Conservation (phyloP, 2,797 vertebrate species). For the Smutsia temminckii region DNA sequence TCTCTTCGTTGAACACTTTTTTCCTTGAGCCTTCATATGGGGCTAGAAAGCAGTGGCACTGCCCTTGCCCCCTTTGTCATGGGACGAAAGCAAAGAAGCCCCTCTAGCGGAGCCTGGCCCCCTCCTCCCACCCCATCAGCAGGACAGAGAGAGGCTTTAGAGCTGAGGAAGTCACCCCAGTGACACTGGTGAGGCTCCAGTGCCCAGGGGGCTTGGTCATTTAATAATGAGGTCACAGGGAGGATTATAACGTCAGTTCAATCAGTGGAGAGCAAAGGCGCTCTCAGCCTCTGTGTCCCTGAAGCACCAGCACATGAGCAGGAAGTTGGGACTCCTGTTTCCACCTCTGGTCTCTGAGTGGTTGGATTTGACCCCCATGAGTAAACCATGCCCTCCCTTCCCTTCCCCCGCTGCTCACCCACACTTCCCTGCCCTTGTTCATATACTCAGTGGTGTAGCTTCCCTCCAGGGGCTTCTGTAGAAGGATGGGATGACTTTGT, state of each 20-base stretch:
- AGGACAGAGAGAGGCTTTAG: not conserved
- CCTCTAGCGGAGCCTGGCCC: not conserved
- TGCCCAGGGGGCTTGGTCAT: not conserved
- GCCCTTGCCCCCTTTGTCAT: not conserved
- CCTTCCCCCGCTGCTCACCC: not conserved
- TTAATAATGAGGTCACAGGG: not conserved
- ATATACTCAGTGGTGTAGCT: accelerated
- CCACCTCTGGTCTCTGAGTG: not conserved
- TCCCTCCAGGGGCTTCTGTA: not conserved
- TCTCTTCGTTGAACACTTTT: not conserved
- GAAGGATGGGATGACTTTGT: not conserved
- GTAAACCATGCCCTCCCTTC: not conserved
- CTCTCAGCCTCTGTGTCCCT: not conserved
- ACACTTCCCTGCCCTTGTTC: accelerated
- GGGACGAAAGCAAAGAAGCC: not conserved
- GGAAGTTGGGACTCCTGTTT: not conserved
- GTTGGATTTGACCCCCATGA: accelerated
- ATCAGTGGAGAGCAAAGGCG: not conserved
- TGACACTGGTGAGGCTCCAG: not conserved
- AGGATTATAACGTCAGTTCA: not conserved
- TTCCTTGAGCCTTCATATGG: not conserved
- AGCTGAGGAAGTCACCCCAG: not conserved
- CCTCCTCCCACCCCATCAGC: not conserved
- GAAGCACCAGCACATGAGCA: not conserved
- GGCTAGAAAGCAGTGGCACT: not conserved